Base-by-base conservation (phyloP, 2,888 invertebrate genomes). In the Phytoseiulus persimilis region DNA sequence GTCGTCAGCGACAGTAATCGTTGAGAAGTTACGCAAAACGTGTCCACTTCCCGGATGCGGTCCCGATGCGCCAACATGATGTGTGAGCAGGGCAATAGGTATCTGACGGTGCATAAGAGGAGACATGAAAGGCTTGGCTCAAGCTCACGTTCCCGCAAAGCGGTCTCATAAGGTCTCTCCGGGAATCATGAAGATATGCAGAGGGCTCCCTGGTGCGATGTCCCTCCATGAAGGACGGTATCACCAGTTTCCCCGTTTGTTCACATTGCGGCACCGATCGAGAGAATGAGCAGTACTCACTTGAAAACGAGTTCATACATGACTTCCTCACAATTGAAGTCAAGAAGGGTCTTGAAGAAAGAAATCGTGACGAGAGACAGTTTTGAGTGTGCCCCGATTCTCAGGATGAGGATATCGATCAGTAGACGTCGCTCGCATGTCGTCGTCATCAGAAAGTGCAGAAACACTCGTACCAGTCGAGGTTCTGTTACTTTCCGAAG, bases 291-390 rank as follows among this genome's bases (percentile, higher is more conserved):
- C n/a, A n/a, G n/a, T n/a, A 90, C 92, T 92, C 92, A 93, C 93
- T 92, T 93, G 92, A 96, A 95, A 89, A 97, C 95, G 89, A 98
- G 94, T 92, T 98, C 97, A 91, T 97, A 94, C 96, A 99, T 96
- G 89, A 98, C 95, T 93, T 99, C 99, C 93, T 99, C 99, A 93
- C 97, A 98, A 93, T 98, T 96, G 90, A 98, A 94, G 92, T 96
- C 96, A 90, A 98, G 94, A 90, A 99, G 94, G 0, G 97, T 97
- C 92, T 97, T 96, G 93, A 99, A 96, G 23, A 99, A 93, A 0
- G 97, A 95, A 91, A 99, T 93, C 0, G 98, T 96, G 18, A 98
- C 97, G 92, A 98, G 94, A 91, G 97, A 96, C 89, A 94, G 91
- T 93, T 95, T 95, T 23, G 95, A 94, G 92, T 95, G 95, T 87